phyloP scores from a whole-genome alignment of 2,113 vertebrate genomes.

The Oreotrochilus melanogaster region DNA sequence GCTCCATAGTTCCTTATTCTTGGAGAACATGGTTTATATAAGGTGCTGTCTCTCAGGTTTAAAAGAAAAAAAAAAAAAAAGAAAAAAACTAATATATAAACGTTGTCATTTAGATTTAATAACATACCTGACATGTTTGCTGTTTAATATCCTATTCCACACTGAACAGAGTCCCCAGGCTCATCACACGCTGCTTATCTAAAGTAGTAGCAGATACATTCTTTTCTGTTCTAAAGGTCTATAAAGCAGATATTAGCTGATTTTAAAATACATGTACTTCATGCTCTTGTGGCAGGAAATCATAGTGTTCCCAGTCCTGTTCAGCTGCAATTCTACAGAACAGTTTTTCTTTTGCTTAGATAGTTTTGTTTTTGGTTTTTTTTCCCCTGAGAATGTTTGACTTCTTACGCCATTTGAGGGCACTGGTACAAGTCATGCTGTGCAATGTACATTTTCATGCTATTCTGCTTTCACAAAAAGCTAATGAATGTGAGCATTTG shows the following conservation, averaged over 20 bases:
- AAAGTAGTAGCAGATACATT: conserved; percentile 55
- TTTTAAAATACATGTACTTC: conserved; percentile 38
- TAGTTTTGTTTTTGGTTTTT: neutral
- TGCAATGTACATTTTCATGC: neutral
- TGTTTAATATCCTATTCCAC: conserved; percentile 36
- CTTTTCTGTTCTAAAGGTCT: conserved; percentile 52
- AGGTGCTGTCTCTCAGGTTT: neutral
- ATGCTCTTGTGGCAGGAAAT: neutral
- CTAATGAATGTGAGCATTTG: conserved; percentile 31
- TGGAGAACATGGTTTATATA: neutral
- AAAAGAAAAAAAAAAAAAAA: neutral
- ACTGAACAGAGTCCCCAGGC: conserved; percentile 24
- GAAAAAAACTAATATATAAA: neutral
- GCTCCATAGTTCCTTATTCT: neutral
- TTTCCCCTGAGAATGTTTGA: neutral
- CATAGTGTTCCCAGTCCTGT: neutral
- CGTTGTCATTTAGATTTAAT: conserved; percentile 29
- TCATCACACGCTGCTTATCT: conserved; percentile 53
- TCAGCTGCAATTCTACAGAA: neutral
- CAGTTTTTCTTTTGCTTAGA: neutral
- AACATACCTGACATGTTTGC: conserved; percentile 19
- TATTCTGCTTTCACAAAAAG: conserved; percentile 23
- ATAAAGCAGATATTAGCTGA: conserved; percentile 52
- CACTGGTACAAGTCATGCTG: neutral
- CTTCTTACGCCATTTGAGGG: neutral